phyloP scores from a whole-genome alignment of 2,797 vertebrate species.

The Synaphobranchus kaupii region DNA sequence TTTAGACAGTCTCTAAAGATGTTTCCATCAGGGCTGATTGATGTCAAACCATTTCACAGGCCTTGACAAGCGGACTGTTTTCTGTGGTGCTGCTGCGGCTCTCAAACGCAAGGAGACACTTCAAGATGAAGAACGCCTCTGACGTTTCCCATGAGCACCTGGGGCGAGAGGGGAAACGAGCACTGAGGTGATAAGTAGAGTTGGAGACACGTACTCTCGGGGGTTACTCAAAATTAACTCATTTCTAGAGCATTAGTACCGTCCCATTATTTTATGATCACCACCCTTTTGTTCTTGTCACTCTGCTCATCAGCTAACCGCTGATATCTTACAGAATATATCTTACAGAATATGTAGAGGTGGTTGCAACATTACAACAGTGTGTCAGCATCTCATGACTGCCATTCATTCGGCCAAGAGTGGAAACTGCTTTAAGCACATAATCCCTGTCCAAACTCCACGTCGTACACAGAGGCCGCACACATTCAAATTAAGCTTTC shows the following conservation, averaged over 20 bases:
- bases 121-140: constrained; percentile 24
- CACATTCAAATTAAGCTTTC: neutral
- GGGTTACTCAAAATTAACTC: neutral
- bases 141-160: constrained; percentile 33
- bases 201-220: neutral
- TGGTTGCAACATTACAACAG: neutral
- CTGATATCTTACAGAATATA: neutral
- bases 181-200: constrained; percentile 20
- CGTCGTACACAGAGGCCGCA: neutral
- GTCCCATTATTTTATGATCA: neutral
- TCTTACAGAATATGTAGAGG: too few relatives aligned
- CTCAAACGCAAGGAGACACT: neutral
- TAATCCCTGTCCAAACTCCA: neutral
- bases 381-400: neutral
- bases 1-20: neutral
- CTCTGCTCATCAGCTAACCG: neutral
- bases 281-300: neutral
- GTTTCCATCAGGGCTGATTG: neutral
- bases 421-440: neutral
- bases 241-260: neutral
- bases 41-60: neutral
- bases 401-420: neutral
- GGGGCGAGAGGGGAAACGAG: constrained; percentile 13
- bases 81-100: neutral
- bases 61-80: constrained; percentile 13